Evolutionary conservation across 2,113 vertebrate species (phyloP), one percentile per base, ranked within the genome.

Genomic region (Stegastes partitus): DNA sequence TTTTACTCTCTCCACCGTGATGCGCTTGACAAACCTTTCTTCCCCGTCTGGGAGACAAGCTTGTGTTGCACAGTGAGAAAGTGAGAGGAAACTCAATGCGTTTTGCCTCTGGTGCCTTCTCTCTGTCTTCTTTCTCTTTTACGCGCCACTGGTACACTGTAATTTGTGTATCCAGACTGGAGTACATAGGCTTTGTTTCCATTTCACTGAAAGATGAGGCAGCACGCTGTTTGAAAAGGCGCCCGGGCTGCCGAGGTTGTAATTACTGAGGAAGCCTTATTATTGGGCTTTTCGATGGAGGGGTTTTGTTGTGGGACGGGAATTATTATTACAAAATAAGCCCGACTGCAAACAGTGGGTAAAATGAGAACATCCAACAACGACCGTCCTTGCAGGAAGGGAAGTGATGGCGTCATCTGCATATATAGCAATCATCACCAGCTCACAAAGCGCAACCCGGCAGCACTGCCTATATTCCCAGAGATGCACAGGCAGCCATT

Each of bases 1-100:
- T 77, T 92, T 83, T 82, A 81, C 80, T 83, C 78, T 80, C 83
- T 83, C 73, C 80, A 79, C 76, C 19, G 64, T 53, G 83, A 89
- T 83, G 82, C 74, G 56, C 88, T 86, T 87, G 84, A 84, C 86
- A 88, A 93, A 93, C 87, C 82, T 90, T 88, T 89, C 74, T 83
- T 88, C 54, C 55, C 70, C 26, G 12, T 87, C 68, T 77, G 81
- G 82, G 86, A 88, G 91, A 91, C 81, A 86, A 87, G 66, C 78
- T 87, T 90, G 84, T 86, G 88, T 87, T 91, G 79, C 89, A 87
- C 49, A 69, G 51, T 50, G 73, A 79, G 68, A 87, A 85, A 73
- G 71, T 74, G 80, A 84, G 80, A 72, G 68, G 83, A 87, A 90
- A 89, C 82, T 83, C 85, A 83, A 86, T 88, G 81, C 58, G 66